Conservation (phyloP, 2,888 invertebrate species). For the Xestia ashworthii region DNA sequence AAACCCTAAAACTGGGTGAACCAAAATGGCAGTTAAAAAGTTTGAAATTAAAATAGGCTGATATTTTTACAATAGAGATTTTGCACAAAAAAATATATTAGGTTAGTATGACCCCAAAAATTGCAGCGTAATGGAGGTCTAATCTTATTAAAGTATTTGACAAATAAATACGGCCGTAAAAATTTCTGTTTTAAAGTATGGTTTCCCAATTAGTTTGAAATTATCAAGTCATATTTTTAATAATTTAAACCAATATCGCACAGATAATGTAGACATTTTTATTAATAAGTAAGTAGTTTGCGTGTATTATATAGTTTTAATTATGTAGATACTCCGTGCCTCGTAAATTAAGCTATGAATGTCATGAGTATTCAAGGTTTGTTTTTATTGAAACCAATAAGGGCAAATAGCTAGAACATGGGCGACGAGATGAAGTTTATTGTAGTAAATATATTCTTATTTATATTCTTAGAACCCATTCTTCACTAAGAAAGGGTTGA, state of each 20-base stretch:
- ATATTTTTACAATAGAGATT: background rate
- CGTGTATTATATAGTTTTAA: constrained; percentile 44
- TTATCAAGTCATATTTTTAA: constrained; percentile 62
- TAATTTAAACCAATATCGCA: constrained; percentile 53
- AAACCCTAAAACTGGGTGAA: background rate
- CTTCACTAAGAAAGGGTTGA: background rate
- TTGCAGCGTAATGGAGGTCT: background rate
- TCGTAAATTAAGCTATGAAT: constrained; percentile 66
- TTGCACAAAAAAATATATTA: background rate
- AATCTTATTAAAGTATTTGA: background rate
- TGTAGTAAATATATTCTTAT: constrained; percentile 49
- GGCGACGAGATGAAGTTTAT: constrained; percentile 35
- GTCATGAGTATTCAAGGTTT: constrained; percentile 40
- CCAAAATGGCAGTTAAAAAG: background rate
- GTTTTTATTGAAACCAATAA: constrained; percentile 40
- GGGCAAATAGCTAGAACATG: constrained; percentile 36
- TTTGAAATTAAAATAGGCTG: background rate
- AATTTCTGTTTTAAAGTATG: background rate
- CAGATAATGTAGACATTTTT: constrained; percentile 53
- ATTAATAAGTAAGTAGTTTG: constrained; percentile 48
- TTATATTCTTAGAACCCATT: constrained; percentile 48
- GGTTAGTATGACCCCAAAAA: background rate
- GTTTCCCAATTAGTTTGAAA: constrained; percentile 58
- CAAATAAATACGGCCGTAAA: background rate
- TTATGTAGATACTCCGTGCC: constrained; percentile 63